A percentile compares a stretch with the other conserved stretches of the same genome.
These are phyloP conservation scores for Mythimna loreyi DNA, from an alignment of 2,888 invertebrate species.

Conservation along the genomic window DNA sequence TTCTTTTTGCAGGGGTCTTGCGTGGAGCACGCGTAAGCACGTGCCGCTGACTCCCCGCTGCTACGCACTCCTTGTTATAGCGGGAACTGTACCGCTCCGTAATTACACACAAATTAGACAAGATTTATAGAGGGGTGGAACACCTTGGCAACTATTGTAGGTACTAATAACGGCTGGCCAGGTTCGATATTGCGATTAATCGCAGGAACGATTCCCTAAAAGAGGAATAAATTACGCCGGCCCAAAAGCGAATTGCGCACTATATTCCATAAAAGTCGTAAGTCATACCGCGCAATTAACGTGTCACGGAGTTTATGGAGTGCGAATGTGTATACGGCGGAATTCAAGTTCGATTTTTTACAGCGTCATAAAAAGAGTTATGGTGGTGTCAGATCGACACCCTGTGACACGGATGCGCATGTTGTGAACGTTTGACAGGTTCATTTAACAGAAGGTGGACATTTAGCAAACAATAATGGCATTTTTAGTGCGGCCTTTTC, in stretches of 20 bases:
- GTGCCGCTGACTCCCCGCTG: slow-evolving; percentile 88
- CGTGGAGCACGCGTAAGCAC: slow-evolving; percentile 86
- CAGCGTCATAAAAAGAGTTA: slow-evolving; percentile 61
- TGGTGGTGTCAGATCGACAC: slow-evolving; percentile 47
- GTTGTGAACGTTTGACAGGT: slow-evolving; percentile 82
- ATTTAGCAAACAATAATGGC: slow-evolving; percentile 86
- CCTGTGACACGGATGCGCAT: slow-evolving; percentile 73
- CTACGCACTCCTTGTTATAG: slow-evolving; percentile 89
- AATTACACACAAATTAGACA: slow-evolving; percentile 91
- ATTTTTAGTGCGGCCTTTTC: slow-evolving; percentile 86
- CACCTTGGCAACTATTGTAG: slow-evolving; percentile 90
- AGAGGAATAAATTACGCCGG: slow-evolving; percentile 70
- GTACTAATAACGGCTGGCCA: slow-evolving; percentile 90
- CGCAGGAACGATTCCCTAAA: slow-evolving; percentile 76
- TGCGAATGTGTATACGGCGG: slow-evolving; percentile 55
- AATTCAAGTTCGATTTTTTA: slow-evolving; percentile 65
- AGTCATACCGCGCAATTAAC: slow-evolving; percentile 75
- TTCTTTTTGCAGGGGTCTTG: slow-evolving; percentile 55
- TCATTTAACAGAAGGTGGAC: slow-evolving; percentile 88
- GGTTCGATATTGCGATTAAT: slow-evolving; percentile 88
- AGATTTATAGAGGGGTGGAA: slow-evolving; percentile 91
- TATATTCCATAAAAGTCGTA: slow-evolving; percentile 65
- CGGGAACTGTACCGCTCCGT: slow-evolving; percentile 88
- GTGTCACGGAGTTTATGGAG: slow-evolving; percentile 72
- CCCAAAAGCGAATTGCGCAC: slow-evolving; percentile 47